Base-by-base conservation (phyloP, 2,797 vertebrate species). In the Naso thynnoides region DNA sequence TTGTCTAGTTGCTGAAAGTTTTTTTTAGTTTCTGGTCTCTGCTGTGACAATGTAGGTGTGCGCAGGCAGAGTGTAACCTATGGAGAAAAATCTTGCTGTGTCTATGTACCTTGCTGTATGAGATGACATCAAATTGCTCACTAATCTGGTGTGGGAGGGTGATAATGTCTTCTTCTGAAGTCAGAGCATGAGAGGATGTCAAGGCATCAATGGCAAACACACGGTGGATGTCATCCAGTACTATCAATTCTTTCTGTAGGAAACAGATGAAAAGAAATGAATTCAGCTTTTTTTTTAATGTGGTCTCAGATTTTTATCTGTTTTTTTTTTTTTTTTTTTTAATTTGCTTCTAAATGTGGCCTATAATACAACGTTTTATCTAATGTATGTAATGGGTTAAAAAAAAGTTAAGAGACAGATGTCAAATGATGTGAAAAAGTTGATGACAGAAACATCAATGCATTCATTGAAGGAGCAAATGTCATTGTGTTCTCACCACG, bases 201-300 rank as follows among this genome's bases (percentile, higher is more conserved):
- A 98, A 90, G 0, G 96, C 95, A 0, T 98, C 97, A 0, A 96
- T 89, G 0, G 92, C 93, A 93, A 98, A 97, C 73, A 95, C 97
- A 0, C 7, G 10, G 38, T 98, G 89, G 44, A 97, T 0, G 0
- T 97, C 95, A 0, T 92, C 89, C 6, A 94, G 91, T 24, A 98
- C 89, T 0, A 96, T 95, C 84, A 98, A 81, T 83, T 98, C 95
- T 93, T 93, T 96, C 97, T 98, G 94, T n/a, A 36, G 66, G 42
- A 63, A 24, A 86, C 19, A 53, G 8, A 80, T 13, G 36, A 2
- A 64, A 26, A 70, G 19, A 45, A 31, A 29, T 24, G 16, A 7
- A 1, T 44, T 47, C 16, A 63, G 7, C n/a, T 41, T 45, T 29
- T 38, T 3, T 19, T 15, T 48, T 15, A 7, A 57, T 26, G 36